Conservation (phyloP, 2,888 invertebrate genomes). For the Palloptera scutellata region DNA sequence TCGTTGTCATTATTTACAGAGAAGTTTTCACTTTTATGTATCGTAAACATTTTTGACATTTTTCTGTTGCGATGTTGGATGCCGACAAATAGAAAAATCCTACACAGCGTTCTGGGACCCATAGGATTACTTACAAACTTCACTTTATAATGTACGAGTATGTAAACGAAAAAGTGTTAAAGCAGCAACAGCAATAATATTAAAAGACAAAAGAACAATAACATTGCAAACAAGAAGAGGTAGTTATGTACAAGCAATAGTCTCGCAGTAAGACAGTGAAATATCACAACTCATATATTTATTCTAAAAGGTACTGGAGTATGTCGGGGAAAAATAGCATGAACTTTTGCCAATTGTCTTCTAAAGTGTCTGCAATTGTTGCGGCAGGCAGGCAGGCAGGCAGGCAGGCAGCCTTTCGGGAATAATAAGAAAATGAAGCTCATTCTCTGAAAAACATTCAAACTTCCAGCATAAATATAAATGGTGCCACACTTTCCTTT, state of each 20-base stretch:
- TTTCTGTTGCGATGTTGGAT: neutral
- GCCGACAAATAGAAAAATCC: conserved; percentile 53
- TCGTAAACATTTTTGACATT: conserved; percentile 3
- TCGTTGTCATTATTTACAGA: neutral
- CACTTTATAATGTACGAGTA: neutral
- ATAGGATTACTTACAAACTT: conserved; percentile 20
- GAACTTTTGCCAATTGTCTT: conserved; percentile 58
- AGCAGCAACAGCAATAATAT: conserved; percentile 6
- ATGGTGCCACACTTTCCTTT: too few relatives aligned
- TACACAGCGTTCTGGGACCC: neutral
- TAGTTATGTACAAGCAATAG: too few relatives aligned
- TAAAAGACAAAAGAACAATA: neutral
- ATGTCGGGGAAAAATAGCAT: conserved; percentile 15
- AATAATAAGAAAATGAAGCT: conserved; percentile 41
- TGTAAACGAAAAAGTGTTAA: too few relatives aligned
- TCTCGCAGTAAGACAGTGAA: conserved; percentile 40
- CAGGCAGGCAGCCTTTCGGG: conserved; percentile 7
- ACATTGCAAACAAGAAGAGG: neutral
- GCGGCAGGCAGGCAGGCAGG: conserved; percentile 32
- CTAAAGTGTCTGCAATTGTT: conserved; percentile 51
- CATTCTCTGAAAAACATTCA: too few relatives aligned
- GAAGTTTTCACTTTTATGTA: conserved; percentile 1
- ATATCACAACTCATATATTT: conserved; percentile 55
- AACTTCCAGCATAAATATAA: too few relatives aligned
- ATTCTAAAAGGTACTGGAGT: conserved; percentile 11